Evolutionary conservation across 2,113 vertebrate species (phyloP).

Genomic region (Oceanodroma tethys): DNA sequence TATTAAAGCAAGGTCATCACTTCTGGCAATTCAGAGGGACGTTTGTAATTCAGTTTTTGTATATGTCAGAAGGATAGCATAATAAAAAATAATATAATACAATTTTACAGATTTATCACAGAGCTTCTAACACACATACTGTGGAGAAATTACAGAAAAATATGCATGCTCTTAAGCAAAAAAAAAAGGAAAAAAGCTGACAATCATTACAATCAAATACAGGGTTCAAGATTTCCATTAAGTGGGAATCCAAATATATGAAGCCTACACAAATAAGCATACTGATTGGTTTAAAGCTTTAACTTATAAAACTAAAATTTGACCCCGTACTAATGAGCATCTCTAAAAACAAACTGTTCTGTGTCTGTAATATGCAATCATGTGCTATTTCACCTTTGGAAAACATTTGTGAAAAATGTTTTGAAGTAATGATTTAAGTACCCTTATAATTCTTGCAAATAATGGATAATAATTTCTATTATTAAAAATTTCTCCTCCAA

Average conservation of each 20-base stretch:
- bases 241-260: background rate
- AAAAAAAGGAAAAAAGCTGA: background rate
- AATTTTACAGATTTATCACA: background rate
- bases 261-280: background rate
- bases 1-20: background rate
- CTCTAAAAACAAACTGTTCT: background rate
- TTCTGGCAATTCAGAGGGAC: background rate
- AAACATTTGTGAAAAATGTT: background rate
- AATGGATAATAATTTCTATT: background rate
- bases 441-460: background rate
- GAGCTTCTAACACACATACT: background rate
- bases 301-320: background rate
- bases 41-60: background rate
- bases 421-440: background rate
- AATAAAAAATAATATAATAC: background rate
- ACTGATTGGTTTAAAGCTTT: background rate
- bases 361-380: background rate
- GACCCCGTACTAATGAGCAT: background rate
- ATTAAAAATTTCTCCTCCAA: background rate
- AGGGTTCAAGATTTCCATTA: background rate
- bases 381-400: background rate
- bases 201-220: background rate
- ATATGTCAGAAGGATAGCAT: background rate
- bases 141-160: background rate
- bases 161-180: background rate